Percentiles rank a stretch among this genome's conserved stretches.
These are phyloP conservation scores for Actinemys pallida DNA, from an alignment of 2,113 vertebrate genomes.

Conservation along the genomic window DNA sequence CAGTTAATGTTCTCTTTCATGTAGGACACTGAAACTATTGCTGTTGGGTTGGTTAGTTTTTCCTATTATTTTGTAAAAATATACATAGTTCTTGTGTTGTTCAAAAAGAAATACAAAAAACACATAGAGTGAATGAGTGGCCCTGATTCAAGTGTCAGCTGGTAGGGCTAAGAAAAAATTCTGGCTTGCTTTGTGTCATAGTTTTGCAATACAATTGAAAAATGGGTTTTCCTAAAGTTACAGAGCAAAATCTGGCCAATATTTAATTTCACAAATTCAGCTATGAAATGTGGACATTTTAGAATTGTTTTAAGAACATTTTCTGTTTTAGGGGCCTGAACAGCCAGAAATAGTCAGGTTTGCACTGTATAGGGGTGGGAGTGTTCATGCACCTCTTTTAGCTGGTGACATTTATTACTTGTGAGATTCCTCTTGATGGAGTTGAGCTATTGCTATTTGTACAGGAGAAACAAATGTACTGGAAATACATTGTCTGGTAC, in stretches of 20 bases:
- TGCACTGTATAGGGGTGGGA: neutral
- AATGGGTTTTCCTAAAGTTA: neutral
- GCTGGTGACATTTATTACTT: conserved; percentile 44
- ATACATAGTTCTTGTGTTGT: neutral
- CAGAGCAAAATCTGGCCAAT: neutral
- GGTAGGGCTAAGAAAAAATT: neutral
- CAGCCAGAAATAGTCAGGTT: neutral
- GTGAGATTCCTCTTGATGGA: conserved; percentile 27
- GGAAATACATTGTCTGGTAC: conserved; percentile 57
- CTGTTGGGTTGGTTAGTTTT: neutral
- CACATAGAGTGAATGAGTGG: neutral
- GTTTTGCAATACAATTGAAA: neutral
- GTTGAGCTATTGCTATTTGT: conserved; percentile 28
- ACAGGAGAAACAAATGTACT: conserved; percentile 47
- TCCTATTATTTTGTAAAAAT: neutral
- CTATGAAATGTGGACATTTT: neutral
- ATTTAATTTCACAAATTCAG: neutral
- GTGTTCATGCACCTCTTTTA: neutral
- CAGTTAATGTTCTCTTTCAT: neutral
- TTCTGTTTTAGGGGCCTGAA: neutral
- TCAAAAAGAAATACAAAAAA: neutral
- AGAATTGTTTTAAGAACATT: neutral
- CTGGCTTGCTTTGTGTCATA: neutral
- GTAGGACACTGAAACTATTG: neutral
- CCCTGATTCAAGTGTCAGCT: neutral